Conservation (phyloP, 1,140 invertebrate genomes). For the Lepidostoma basale region DNA sequence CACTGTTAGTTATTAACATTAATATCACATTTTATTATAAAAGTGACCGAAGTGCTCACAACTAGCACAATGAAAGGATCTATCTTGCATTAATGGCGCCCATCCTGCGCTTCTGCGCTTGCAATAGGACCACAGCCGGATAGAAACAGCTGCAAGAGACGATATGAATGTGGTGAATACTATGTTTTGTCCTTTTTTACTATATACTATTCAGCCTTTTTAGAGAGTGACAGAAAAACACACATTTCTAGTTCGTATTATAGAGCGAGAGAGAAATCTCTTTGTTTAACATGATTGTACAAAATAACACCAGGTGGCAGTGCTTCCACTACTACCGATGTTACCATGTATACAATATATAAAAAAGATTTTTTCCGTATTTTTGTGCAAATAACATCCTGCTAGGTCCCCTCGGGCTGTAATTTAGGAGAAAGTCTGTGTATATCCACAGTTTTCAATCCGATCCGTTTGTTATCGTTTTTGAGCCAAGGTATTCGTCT, state of each 20-base stretch:
- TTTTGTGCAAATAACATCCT: no score
- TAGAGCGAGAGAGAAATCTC: constrained; percentile 52
- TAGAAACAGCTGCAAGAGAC: constrained; percentile 62
- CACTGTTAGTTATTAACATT: constrained; percentile 18
- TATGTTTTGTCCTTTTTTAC: constrained; percentile 52
- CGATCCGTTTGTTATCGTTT: no score
- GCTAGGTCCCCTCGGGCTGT: no score
- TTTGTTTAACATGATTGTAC: constrained; percentile 54
- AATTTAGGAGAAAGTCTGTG: no score
- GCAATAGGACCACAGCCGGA: constrained; percentile 58
- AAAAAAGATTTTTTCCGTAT: neutral
- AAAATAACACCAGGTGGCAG: constrained; percentile 52
- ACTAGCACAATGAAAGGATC: constrained; percentile 51
- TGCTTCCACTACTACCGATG: neutral
- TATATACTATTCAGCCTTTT: constrained; percentile 26
- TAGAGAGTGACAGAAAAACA: constrained; percentile 58
- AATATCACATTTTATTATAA: constrained; percentile 30
- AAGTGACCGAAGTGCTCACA: constrained; percentile 32
- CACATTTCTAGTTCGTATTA: constrained; percentile 57
- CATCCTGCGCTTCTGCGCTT: constrained; percentile 60
- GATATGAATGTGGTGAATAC: constrained; percentile 58
- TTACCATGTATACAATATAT: neutral
- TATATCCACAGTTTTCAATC: no score
- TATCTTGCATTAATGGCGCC: constrained; percentile 61
- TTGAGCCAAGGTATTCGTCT: no score